These are phyloP conservation scores for Gila robusta DNA, from an alignment of 2,797 vertebrate species.

Conservation along the genomic window DNA sequence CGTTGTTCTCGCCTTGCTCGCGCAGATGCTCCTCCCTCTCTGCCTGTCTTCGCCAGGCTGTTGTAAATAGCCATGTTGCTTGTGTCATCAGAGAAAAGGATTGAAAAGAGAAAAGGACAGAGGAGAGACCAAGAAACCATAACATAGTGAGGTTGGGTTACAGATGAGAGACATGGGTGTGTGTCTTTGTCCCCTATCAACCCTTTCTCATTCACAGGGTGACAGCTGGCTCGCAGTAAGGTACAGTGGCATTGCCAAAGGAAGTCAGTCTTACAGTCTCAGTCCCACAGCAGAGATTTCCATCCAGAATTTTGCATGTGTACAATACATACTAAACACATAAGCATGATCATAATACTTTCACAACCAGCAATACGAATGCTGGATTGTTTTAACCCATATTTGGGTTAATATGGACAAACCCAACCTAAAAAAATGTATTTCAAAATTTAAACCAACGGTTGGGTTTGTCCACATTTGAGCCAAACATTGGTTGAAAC, in stretches of 20 bases:
- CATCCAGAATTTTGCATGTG: slow-evolving; percentile 55
- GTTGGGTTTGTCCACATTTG: neutral
- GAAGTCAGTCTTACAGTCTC: slow-evolving; percentile 71
- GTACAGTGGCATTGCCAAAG: slow-evolving; percentile 78
- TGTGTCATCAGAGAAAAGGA: slow-evolving; percentile 75
- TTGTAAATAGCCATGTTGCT: slow-evolving; percentile 70
- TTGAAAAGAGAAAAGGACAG: slow-evolving; percentile 47
- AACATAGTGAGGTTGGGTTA: slow-evolving; percentile 11
- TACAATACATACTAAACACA: neutral
- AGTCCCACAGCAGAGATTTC: slow-evolving; percentile 73
- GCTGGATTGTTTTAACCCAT: neutral
- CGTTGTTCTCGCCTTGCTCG: slow-evolving; percentile 43
- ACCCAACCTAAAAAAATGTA: neutral
- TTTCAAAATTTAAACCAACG: neutral
- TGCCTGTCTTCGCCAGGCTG: slow-evolving; percentile 40
- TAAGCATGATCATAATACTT: neutral
- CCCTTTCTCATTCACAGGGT: slow-evolving; percentile 65
- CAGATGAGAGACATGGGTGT: slow-evolving; percentile 68
- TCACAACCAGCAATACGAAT: neutral
- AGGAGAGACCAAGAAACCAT: slow-evolving; percentile 14
- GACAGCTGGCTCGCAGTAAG: slow-evolving; percentile 85
- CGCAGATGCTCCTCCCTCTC: neutral
- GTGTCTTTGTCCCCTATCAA: slow-evolving; percentile 68
- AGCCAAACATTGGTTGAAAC: neutral
- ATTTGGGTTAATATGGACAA: neutral